Base-by-base conservation (phyloP, 2,113 vertebrate species). In the Ophthalmolycus amberensis region DNA sequence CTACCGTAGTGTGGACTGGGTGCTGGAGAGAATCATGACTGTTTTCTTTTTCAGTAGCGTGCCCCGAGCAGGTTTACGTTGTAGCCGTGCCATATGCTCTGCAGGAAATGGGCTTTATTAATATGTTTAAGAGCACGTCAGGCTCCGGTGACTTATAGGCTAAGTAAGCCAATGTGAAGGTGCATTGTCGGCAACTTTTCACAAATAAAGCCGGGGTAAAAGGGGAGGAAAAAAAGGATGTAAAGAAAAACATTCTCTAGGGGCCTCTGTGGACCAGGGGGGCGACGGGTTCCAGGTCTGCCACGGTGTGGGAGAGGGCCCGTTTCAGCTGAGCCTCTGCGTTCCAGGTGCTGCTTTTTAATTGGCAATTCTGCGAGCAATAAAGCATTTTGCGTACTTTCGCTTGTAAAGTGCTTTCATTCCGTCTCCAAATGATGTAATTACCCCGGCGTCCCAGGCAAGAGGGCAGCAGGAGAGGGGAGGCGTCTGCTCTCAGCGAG, bases 341-440 rank as follows among this genome's bases (percentile, higher is more conserved):
- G 89, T 90, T 95, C 93, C 94, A 96, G 95, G 94, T 96, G 94
- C 92, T 94, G 92, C 87, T 80, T 93, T 95, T 94, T 95, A 95
- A 95, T 95, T 95, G 94, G 91, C 93, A 93, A 90, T 95, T 95
- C 91, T 66, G 78, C 22, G 68, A 87, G 90, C 93, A 94, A 93
- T 95, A 94, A 95, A 96, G 91, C 91, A 91, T 94, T 94, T 93
- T 84, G 88, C 90, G 93, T 90, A 77, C 88, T 83, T 89, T 85
- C 63, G 81, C 90, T 92, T 90, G 91, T 95, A 94, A 96, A 95
- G 88, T 83, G 89, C 91, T 94, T 94, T 94, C 91, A 94, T 93
- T 93, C 92, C 87, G 82, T 89, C 90, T 95, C 91, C 93, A 95
- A 95, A 94, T 95, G 94, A 94, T 95, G 95, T 93, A 95, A 95